A percentile compares a stretch with the other conserved stretches of the same genome.
Conservation (phyloP, 2,888 invertebrate species). For the Portevinia maculata region DNA sequence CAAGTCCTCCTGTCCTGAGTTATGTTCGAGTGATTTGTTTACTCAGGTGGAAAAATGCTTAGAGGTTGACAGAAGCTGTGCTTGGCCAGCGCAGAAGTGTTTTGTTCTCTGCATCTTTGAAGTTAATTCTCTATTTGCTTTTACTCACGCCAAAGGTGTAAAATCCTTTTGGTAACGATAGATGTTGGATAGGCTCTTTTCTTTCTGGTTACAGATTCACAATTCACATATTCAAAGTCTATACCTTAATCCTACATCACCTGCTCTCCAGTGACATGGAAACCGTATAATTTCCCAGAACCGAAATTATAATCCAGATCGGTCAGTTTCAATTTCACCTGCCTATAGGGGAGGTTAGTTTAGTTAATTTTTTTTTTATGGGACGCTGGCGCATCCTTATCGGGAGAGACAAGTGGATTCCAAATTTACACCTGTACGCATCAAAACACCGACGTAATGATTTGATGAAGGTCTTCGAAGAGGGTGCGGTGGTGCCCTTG, state of each 20-base stretch:
- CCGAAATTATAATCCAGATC: constrained; percentile 51
- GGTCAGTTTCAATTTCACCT: constrained; percentile 47
- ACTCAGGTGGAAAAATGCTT: constrained; percentile 55
- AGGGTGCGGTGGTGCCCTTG: not conserved
- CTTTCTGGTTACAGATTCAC: not conserved
- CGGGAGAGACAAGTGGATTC: constrained; percentile 45
- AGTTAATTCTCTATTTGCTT: constrained; percentile 48
- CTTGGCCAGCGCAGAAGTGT: constrained; percentile 33
- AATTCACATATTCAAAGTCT: not conserved
- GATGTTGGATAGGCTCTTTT: constrained; percentile 1
- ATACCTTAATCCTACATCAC: constrained; percentile 30
- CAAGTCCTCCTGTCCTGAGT: constrained; percentile 47
- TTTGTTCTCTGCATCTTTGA: not conserved
- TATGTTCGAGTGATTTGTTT: constrained; percentile 62
- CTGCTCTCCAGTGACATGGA: constrained; percentile 40
- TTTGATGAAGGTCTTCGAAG: constrained; percentile 58
- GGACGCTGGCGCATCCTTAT: constrained; percentile 33
- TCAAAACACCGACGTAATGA: constrained; percentile 49
- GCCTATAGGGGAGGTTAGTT: not conserved
- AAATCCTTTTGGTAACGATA: constrained; percentile 18
- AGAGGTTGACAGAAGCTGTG: constrained; percentile 32
- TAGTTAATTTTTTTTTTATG: constrained; percentile 8
- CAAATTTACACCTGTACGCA: constrained; percentile 66
- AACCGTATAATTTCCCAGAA: constrained; percentile 69
- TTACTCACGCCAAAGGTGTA: constrained; percentile 49